Base-by-base conservation (phyloP, 2,888 invertebrate species). In the Sphecodes monilicornis region DNA sequence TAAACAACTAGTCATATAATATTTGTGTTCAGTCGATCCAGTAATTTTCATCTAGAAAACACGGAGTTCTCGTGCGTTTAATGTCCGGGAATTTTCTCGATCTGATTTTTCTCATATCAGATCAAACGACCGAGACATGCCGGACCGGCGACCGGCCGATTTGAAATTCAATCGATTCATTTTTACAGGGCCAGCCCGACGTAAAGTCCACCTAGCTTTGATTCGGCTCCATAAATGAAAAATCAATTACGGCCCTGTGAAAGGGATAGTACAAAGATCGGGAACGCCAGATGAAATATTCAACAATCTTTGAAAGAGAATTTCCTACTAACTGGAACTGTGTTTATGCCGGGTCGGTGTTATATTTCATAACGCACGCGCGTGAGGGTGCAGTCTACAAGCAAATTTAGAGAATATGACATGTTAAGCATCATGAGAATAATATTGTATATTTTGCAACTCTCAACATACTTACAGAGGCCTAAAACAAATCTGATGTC, bases 101-200 rank as follows among this genome's bases (percentile, higher is more conserved):
- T n/a, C n/a, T n/a, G n/a, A n/a, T n/a, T n/a, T 89, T 91, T 90
- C 90, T 89, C 91, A 91, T 91, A 89, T 85, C 86, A 73, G 84
- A 91, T 90, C 85, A 80, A 89, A 86, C 86, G 87, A 39, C 69
- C 77, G 69, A 46, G 76, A 85, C 86, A 80, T 78, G 78, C 74
- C 76, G 78, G 43, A 18, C 26, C 70, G 76, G 60, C 75, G 78
- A 39, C 69, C 57, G 18, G 71, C 46, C 84, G 83, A 90, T 90
- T 87, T 91, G 88, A 90, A 90, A 88, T 91, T 91, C 91, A 91
- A 91, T 91, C 82, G 82, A 71, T 79, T 75, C 82, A 82, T 84
- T 89, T 85, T 88, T 89, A 83, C 83, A 87, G 76, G 32, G 64
- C 26, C 68, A 64, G 80, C 78, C 39, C 72, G 74, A 72, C 57